These are phyloP conservation scores for Whitmania pigra DNA, from an alignment of 1,140 invertebrate species.

Conservation along the genomic window DNA sequence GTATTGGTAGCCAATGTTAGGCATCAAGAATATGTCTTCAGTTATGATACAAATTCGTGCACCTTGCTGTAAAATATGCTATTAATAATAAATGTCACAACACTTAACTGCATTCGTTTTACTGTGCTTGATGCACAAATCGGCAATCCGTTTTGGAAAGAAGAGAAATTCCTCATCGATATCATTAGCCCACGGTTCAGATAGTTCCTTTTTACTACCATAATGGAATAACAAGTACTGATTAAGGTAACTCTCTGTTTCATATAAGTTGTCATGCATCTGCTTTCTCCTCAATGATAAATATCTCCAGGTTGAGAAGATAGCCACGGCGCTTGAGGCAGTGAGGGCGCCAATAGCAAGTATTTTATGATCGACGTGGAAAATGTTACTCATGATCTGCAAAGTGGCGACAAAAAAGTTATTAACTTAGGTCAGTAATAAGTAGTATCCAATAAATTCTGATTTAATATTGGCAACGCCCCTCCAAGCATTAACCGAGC, in stretches of 20 bases:
- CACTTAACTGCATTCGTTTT: slow-evolving; percentile 25
- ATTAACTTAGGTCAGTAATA: no score
- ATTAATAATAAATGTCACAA: no score
- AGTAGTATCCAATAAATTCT: no score
- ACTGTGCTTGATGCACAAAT: slow-evolving; percentile 36
- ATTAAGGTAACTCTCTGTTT: slow-evolving; percentile 35
- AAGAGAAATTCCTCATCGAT: slow-evolving; percentile 22
- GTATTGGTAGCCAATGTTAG: not conserved
- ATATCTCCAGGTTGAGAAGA: slow-evolving; percentile 34
- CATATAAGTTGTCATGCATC: slow-evolving; percentile 32
- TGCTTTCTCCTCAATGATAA: slow-evolving; percentile 20
- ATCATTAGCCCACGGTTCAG: not conserved
- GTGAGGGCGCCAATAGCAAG: slow-evolving; percentile 31
- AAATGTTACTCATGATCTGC: slow-evolving; percentile 44
- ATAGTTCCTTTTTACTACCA: slow-evolving; percentile 30
- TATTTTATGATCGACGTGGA: slow-evolving; percentile 33
- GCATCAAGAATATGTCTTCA: not conserved
- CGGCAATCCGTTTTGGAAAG: slow-evolving; percentile 39
- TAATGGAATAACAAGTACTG: slow-evolving; percentile 41
- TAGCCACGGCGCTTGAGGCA: slow-evolving; percentile 31
- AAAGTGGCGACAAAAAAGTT: slow-evolving; percentile 10
- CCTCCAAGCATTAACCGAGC: no score
- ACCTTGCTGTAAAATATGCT: not conserved
- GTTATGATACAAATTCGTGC: no score
- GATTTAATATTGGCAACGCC: no score